Conservation (phyloP, 2,113 vertebrate genomes). For the Rhea americana region DNA sequence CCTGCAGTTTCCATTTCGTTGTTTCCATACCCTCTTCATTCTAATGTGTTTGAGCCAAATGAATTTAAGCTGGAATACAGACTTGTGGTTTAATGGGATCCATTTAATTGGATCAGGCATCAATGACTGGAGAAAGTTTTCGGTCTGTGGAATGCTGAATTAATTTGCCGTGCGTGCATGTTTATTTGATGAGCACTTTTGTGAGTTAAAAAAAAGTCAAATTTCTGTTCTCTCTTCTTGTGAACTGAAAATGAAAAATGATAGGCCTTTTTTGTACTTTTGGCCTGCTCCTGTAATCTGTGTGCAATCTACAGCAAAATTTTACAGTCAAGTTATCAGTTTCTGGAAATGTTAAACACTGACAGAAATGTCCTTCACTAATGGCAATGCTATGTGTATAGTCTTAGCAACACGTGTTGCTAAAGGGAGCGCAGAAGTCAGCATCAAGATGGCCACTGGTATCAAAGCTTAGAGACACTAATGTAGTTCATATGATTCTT, state of each 20-base stretch:
- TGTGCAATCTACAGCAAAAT: background rate
- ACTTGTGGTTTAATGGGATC: background rate
- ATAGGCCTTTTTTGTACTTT: background rate
- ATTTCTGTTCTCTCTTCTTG: background rate
- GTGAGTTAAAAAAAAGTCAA: background rate
- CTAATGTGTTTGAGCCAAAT: background rate
- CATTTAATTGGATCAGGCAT: conserved; percentile 1
- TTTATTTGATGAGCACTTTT: background rate
- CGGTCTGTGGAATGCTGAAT: background rate
- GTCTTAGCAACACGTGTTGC: background rate
- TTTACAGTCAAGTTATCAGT: conserved; percentile 31
- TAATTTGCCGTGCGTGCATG: background rate
- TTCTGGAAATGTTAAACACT: conserved; percentile 1
- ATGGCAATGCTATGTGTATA: background rate
- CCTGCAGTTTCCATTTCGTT: background rate
- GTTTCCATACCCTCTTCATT: background rate
- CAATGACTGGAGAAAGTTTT: background rate
- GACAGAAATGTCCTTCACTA: background rate
- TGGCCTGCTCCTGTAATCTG: background rate
- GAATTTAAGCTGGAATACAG: background rate
- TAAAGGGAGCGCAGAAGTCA: background rate
- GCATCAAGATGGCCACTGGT: background rate
- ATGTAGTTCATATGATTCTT: conserved; percentile 75
- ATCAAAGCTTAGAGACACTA: conserved; percentile 52
- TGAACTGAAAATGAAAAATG: background rate